Conservation (phyloP, 2,888 invertebrate species). For the Athetis lepigone region DNA sequence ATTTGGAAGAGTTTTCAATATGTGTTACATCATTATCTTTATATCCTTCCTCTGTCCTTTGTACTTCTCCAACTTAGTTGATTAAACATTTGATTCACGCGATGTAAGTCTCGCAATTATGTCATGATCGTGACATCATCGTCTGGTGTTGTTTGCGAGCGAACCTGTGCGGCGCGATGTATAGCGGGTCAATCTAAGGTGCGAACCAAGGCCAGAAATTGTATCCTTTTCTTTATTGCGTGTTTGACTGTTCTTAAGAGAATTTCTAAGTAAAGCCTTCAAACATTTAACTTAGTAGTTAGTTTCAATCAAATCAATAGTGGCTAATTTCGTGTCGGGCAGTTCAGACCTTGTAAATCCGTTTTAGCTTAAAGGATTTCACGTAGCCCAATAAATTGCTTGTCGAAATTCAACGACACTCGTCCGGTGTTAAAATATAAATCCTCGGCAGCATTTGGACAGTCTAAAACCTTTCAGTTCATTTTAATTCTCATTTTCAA, state of each 20-base stretch:
- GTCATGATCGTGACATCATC: slow-evolving; percentile 65
- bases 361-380: background rate
- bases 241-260: background rate
- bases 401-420: background rate
- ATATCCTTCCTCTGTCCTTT: background rate
- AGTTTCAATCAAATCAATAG: background rate
- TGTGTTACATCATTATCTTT: background rate
- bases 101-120: slow-evolving; percentile 60
- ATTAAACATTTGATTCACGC: slow-evolving; percentile 56
- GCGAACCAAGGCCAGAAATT: slow-evolving; percentile 48
- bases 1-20: background rate
- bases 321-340: background rate
- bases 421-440: background rate
- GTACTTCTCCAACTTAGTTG: slow-evolving; percentile 30
- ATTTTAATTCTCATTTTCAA: background rate
- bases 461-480: no score
- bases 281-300: background rate
- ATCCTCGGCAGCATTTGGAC: background rate
- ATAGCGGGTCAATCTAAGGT: slow-evolving; percentile 36
- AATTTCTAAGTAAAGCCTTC: background rate
- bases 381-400: background rate
- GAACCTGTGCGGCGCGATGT: slow-evolving; percentile 42
- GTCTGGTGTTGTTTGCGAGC: slow-evolving; percentile 40
- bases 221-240: slow-evolving; percentile 20
- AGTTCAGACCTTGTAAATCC: background rate